A percentile compares a stretch with the other conserved stretches of the same genome.
These are phyloP conservation scores for Agapornis canus DNA, from an alignment of 2,797 vertebrate species.

Conservation along the genomic window DNA sequence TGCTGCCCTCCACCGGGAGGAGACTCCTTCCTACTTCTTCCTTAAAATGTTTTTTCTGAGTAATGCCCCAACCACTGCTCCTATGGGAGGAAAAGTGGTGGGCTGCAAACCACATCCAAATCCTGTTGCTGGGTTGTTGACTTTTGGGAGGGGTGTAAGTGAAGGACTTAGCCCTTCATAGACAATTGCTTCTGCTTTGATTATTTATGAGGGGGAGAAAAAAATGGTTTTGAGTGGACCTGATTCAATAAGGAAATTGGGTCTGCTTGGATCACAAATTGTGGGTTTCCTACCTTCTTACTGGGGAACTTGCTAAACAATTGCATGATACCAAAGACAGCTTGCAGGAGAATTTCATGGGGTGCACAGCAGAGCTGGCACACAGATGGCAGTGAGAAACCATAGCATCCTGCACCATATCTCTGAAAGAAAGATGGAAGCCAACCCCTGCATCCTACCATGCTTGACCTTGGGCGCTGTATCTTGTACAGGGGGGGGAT, in stretches of 20 bases:
- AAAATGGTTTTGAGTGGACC: not conserved
- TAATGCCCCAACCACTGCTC: not conserved
- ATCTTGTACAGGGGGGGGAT: not conserved
- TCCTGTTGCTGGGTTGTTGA: not conserved
- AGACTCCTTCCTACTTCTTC: not conserved
- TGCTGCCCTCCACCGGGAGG: not conserved
- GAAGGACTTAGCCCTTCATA: not conserved
- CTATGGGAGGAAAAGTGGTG: not conserved
- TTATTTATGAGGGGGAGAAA: not conserved
- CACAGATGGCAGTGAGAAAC: not conserved
- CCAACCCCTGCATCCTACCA: not conserved
- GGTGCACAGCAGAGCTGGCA: not conserved
- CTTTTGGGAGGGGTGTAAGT: not conserved
- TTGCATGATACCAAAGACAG: accelerated
- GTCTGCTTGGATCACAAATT: not conserved
- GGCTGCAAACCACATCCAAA: not conserved
- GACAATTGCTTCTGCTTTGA: not conserved
- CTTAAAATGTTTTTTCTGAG: not conserved
- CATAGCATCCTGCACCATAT: not conserved
- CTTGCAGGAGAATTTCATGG: not conserved
- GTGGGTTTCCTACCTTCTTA: not conserved
- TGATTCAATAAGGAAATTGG: not conserved
- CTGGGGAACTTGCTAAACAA: not conserved
- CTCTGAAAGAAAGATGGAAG: not conserved
- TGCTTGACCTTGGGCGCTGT: not conserved